These are phyloP conservation scores for Sinohyriopsis cumingii DNA, from an alignment of 2,888 invertebrate species.

Conservation along the genomic window DNA sequence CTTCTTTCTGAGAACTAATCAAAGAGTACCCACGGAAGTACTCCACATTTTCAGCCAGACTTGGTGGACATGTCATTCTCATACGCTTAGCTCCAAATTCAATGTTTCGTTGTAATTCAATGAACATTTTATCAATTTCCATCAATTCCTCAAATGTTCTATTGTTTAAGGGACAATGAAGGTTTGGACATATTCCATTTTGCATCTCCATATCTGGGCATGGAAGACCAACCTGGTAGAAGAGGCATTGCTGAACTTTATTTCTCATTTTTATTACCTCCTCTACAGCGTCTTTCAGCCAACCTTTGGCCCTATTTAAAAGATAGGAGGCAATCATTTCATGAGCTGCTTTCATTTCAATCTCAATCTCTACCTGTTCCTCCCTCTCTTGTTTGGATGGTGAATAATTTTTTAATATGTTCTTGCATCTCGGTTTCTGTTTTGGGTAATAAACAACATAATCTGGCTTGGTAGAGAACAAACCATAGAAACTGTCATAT, in stretches of 20 bases:
- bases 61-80: not conserved
- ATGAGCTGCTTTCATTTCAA: conserved; percentile 11
- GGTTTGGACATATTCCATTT: conserved; percentile 9
- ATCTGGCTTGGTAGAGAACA: conserved; percentile 18
- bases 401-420: conserved; percentile 18
- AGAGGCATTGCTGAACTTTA: conserved; percentile 3
- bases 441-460: conserved; percentile 33
- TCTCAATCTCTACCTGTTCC: not conserved
- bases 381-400: conserved; percentile 8
- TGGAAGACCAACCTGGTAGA: conserved; percentile 10
- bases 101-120: conserved; percentile 30
- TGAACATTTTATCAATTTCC: conserved; percentile 20
- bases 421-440: conserved; percentile 38
- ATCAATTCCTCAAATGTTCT: conserved; percentile 13
- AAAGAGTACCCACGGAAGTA: not conserved
- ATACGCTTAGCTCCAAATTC: conserved; percentile 18
- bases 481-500: conserved; percentile 45
- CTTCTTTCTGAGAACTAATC: too few species aligned
- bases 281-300: conserved; percentile 5
- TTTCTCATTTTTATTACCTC: conserved; percentile 10
- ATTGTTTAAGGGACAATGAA: conserved; percentile 9
- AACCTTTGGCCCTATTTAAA: conserved; percentile 13
- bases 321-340: conserved; percentile 19
- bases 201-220: conserved; percentile 11
- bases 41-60: conserved; percentile 3